phyloP scores from a whole-genome alignment of 2,888 invertebrate genomes.

The Ichneumoninae sp. region DNA sequence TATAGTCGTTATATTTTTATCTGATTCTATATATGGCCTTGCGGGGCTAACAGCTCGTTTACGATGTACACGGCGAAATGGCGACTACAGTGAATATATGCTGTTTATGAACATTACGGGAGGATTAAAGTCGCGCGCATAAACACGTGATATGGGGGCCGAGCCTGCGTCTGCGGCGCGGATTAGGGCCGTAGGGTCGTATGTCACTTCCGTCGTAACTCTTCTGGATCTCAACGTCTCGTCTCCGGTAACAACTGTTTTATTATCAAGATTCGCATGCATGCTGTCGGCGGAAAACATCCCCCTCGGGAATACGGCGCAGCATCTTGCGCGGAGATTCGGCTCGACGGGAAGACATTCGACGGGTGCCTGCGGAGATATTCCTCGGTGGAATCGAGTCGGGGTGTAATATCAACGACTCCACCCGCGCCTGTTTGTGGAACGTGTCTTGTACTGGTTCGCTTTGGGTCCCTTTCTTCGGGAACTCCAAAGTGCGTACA shows the following conservation, averaged over 20 bases:
- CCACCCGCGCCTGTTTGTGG: neutral
- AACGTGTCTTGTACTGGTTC: too few relatives aligned
- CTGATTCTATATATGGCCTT: slow-evolving; percentile 32
- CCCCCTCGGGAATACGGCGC: neutral
- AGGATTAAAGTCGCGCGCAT: neutral
- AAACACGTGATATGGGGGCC: neutral
- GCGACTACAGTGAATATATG: slow-evolving; percentile 17
- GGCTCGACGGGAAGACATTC: neutral
- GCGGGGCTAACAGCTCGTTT: slow-evolving; percentile 24
- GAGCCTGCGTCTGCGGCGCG: neutral
- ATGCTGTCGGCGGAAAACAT: neutral
- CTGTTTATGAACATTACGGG: slow-evolving; percentile 32
- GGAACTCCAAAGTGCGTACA: too few relatives aligned
- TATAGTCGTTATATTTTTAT: slow-evolving; percentile 47
- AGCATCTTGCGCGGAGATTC: neutral
- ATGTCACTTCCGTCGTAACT: neutral
- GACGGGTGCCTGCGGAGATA: neutral
- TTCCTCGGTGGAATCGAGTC: neutral
- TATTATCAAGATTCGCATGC: neutral
- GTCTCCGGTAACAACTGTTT: neutral
- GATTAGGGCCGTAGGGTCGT: neutral
- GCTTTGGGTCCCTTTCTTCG: too few relatives aligned
- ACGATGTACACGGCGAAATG: slow-evolving; percentile 3
- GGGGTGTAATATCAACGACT: slow-evolving; percentile 7
- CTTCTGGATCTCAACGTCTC: slow-evolving; percentile 5